These are phyloP conservation scores for Temnothorax unifasciatus DNA, from an alignment of 2,888 invertebrate genomes.

Conservation along the genomic window DNA sequence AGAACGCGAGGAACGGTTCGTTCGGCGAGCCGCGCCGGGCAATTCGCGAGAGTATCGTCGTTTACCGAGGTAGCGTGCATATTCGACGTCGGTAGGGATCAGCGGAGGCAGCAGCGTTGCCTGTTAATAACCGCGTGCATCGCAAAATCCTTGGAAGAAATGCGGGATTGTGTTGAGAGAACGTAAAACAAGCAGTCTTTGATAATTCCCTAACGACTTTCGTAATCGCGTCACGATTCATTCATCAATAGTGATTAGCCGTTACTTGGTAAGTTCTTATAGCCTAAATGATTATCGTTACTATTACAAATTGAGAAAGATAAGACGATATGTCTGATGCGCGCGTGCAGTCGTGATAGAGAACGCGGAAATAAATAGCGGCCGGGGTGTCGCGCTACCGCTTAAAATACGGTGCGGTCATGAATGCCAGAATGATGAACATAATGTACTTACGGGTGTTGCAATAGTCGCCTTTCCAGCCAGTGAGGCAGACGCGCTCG, in stretches of 20 bases:
- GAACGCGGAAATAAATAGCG: slow-evolving; percentile 54
- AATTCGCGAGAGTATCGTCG: slow-evolving; percentile 45
- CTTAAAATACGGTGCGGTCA: background rate
- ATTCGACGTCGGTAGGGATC: slow-evolving; percentile 34
- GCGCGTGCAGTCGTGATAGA: slow-evolving; percentile 70
- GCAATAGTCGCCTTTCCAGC: slow-evolving; percentile 98
- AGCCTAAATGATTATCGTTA: background rate
- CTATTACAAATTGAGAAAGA: background rate
- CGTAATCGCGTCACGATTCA: background rate
- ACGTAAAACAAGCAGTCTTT: background rate
- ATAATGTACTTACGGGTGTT: slow-evolving; percentile 93
- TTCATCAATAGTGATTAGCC: background rate
- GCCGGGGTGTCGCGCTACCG: background rate
- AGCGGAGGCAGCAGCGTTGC: slow-evolving; percentile 11
- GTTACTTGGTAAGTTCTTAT: background rate
- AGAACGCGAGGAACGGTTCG: slow-evolving; percentile 49
- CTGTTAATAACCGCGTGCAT: slow-evolving; percentile 41
- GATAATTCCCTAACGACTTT: background rate
- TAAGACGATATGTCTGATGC: slow-evolving; percentile 56
- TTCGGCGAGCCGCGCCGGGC: slow-evolving; percentile 8
- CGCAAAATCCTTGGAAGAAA: slow-evolving; percentile 7
- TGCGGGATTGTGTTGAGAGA: background rate
- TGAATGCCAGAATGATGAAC: slow-evolving; percentile 36
- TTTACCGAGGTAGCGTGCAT: slow-evolving; percentile 44
- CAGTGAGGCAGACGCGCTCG: slow-evolving; percentile 94